Evolutionary conservation across 2,888 invertebrate genomes (phyloP).

Genomic region (Acrocyrtus sp.): DNA sequence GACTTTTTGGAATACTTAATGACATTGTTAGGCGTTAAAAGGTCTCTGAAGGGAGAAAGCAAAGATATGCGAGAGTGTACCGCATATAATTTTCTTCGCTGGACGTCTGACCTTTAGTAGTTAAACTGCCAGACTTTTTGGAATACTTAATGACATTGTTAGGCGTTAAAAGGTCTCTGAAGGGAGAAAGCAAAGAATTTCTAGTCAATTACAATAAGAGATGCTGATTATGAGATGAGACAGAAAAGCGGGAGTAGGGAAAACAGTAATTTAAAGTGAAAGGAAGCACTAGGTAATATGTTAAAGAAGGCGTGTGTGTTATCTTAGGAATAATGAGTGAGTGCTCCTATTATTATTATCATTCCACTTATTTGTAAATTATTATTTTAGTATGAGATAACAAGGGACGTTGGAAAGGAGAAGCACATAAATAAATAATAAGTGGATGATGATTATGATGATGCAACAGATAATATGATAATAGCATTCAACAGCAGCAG

Average conservation of each 20-base stretch:
- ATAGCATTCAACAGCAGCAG: constrained; percentile 18
- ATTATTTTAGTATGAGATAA: constrained; percentile 36
- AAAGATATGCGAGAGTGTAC: too few relatives aligned
- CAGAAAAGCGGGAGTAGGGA: constrained; percentile 1
- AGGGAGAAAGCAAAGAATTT: neutral
- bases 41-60: too few relatives aligned
- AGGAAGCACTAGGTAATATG: neutral
- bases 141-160: neutral
- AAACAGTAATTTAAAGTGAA: constrained; percentile 29
- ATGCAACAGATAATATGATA: constrained; percentile 32
- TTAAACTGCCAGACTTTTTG: too few relatives aligned
- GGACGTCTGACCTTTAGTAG: too few relatives aligned
- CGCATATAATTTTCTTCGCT: too few relatives aligned
- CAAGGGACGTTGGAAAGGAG: constrained; percentile 22
- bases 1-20: too few relatives aligned
- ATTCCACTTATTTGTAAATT: constrained; percentile 17
- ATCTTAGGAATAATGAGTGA: neutral
- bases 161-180: constrained; percentile 2
- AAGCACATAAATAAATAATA: constrained; percentile 33
- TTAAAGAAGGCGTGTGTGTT: neutral
- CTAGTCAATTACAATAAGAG: neutral
- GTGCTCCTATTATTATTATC: neutral
- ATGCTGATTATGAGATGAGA: neutral
- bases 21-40: neutral
- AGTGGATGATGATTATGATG: constrained; percentile 31